Evolutionary conservation across 2,888 invertebrate genomes (phyloP).

Genomic region (Chloroclysta siterata): DNA sequence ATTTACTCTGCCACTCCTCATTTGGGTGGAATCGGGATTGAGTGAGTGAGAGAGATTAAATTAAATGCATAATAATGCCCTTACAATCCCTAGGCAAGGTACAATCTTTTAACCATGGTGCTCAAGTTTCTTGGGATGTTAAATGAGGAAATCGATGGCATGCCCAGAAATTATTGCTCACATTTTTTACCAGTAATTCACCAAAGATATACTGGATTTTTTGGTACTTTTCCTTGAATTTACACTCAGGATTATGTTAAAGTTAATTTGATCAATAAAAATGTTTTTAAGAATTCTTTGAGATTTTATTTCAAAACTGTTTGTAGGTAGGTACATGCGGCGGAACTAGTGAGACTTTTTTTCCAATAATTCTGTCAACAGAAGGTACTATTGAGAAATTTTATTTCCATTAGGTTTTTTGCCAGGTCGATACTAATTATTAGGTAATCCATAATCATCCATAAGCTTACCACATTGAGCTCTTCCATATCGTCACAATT

Average conservation of each 20-base stretch:
- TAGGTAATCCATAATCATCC: no score
- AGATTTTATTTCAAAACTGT: neutral
- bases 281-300: conserved; percentile 8
- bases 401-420: no score
- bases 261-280: conserved; percentile 15
- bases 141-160: neutral
- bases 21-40: neutral
- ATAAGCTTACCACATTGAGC: conserved; percentile 71
- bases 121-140: neutral
- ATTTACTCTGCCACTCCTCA: no score
- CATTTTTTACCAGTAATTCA: no score
- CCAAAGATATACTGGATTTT: neutral
- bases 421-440: no score
- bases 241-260: neutral
- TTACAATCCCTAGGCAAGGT: neutral
- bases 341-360: no score
- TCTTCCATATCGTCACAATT: conserved; percentile 82
- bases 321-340: no score
- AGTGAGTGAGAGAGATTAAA: neutral
- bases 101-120: no score
- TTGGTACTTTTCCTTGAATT: conserved; percentile 1
- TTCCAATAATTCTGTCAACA: no score
- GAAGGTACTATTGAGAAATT: no score
- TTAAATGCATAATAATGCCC: neutral
- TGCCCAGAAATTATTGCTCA: no score